phyloP scores from a whole-genome alignment of 2,797 vertebrate species.

The Tenualosa thibaudeaui region DNA sequence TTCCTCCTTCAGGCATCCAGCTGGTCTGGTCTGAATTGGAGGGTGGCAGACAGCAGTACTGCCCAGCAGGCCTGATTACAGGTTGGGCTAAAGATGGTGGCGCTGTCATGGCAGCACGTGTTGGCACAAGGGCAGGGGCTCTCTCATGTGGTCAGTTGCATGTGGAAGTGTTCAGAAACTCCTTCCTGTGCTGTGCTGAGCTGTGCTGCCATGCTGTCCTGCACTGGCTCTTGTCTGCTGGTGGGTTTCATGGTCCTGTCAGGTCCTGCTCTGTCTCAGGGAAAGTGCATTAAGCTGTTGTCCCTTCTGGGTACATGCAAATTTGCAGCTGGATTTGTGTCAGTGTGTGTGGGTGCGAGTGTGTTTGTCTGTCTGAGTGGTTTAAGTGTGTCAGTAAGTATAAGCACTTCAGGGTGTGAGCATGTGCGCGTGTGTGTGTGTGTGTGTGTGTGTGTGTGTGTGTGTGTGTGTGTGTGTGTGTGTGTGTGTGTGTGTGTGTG shows the following conservation, averaged over 20 bases:
- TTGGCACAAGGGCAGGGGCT: slow-evolving; percentile 65
- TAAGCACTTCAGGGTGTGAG: neutral
- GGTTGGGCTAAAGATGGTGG: slow-evolving; percentile 7
- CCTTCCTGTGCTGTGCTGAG: neutral
- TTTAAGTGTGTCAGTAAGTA: neutral
- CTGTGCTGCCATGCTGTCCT: neutral
- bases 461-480: neutral
- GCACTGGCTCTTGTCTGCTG: neutral
- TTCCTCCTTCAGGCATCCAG: neutral
- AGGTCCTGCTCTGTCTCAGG: neutral
- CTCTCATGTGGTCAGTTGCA: slow-evolving; percentile 73
- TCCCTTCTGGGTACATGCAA: neutral
- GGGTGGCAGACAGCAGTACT: slow-evolving; percentile 7
- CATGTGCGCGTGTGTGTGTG: neutral
- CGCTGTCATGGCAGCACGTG: slow-evolving; percentile 62
- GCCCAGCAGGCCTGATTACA: slow-evolving; percentile 53
- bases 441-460: neutral
- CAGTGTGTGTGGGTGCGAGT: neutral
- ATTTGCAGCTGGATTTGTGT: neutral
- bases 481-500: neutral
- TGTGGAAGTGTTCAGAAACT: slow-evolving; percentile 71
- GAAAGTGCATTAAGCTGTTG: neutral
- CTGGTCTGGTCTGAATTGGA: neutral
- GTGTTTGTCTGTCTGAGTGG: neutral
- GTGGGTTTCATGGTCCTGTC: neutral